Conservation (phyloP, 2,888 invertebrate species). For the Eretmocerus hayati region DNA sequence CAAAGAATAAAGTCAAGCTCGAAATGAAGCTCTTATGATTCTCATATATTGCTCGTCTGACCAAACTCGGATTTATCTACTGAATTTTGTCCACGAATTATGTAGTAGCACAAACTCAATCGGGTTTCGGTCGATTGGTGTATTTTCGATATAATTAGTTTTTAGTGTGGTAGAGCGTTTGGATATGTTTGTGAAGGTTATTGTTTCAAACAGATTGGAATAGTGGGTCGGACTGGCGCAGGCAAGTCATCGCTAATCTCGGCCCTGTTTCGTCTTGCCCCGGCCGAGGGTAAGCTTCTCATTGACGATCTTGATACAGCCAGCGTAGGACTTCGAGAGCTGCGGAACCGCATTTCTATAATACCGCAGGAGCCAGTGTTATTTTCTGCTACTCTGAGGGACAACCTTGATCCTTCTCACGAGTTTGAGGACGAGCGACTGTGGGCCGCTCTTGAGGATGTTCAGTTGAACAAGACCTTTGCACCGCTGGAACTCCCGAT, state of each 20-base stretch:
- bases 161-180: too few species aligned
- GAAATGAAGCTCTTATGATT: too few species aligned
- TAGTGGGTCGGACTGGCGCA: conserved; percentile 82
- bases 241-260: conserved; percentile 78
- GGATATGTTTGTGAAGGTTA: too few species aligned
- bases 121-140: too few species aligned
- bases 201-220: conserved; percentile 59
- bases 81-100: too few species aligned
- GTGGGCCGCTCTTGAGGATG: conserved; percentile 73
- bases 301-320: conserved; percentile 71
- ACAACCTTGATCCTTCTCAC: conserved; percentile 79
- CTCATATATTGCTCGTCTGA: too few species aligned
- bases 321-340: conserved; percentile 63
- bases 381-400: conserved; percentile 73
- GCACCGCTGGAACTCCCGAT: conserved; percentile 59
- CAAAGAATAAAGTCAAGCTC: too few species aligned
- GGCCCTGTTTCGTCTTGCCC: conserved; percentile 73
- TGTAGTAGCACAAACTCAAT: too few species aligned
- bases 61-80: too few species aligned
- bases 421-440: conserved; percentile 69
- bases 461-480: conserved; percentile 67
- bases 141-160: too few species aligned
- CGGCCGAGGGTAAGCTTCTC: conserved; percentile 65
- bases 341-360: conserved; percentile 76
- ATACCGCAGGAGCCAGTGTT: conserved; percentile 89